A percentile compares a stretch with the other conserved stretches of the same genome.
Conservation (phyloP, 2,797 vertebrate genomes). For the Erithacus rubecula region DNA sequence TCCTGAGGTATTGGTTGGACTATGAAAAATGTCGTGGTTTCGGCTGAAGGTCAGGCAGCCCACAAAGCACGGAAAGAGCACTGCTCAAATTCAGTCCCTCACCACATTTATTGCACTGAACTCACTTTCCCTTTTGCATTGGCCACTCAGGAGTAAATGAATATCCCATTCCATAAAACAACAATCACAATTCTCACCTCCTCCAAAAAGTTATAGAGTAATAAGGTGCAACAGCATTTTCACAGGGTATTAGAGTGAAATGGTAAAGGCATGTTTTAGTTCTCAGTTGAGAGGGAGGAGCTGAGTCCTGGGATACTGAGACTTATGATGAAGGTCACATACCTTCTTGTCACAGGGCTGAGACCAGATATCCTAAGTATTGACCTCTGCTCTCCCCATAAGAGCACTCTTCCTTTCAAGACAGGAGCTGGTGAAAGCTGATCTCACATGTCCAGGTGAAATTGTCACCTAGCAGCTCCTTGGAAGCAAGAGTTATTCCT, state of each 20-base stretch:
- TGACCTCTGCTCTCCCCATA: slow-evolving; percentile 27
- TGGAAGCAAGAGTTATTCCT: not conserved
- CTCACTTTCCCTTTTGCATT: slow-evolving; percentile 21
- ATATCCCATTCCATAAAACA: not conserved
- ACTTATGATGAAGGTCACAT: slow-evolving; percentile 16
- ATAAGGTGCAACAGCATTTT: not conserved
- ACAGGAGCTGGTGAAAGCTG: slow-evolving; percentile 28
- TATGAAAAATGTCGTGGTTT: slow-evolving; percentile 39
- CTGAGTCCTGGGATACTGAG: not conserved
- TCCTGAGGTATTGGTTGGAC: not conserved
- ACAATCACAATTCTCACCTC: not conserved
- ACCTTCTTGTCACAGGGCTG: slow-evolving; percentile 36
- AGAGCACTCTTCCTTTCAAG: slow-evolving; percentile 46
- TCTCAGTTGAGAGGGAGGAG: not conserved
- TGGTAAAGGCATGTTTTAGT: not conserved
- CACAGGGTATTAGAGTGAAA: not conserved
- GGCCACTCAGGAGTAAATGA: not conserved
- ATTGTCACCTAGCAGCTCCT: not conserved
- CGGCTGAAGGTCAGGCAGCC: slow-evolving; percentile 44
- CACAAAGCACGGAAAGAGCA: not conserved
- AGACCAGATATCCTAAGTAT: slow-evolving; percentile 2
- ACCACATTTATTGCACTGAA: not conserved
- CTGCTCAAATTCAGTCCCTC: slow-evolving; percentile 21
- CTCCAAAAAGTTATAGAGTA: not conserved
- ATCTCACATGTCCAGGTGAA: not conserved